Base-by-base conservation (phyloP, 2,113 vertebrate species). In the Vulpes vulpes region DNA sequence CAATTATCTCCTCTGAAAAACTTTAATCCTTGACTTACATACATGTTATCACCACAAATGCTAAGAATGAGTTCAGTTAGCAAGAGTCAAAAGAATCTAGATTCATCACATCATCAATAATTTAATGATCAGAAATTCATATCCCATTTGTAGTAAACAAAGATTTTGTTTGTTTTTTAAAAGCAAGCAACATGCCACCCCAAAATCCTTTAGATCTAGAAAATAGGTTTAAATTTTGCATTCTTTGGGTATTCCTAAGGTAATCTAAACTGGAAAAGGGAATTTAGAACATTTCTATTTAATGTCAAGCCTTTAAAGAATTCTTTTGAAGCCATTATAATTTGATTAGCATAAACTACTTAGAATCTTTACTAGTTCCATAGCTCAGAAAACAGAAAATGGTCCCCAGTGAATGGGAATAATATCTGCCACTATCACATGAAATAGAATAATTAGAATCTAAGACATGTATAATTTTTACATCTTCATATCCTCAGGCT, bases 91-190 rank as follows among this genome's bases (percentile, higher is more conserved):
- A 71, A 81, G 53, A 71, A 86, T 43, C 43, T 43, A 43, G 59
- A 80, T 35, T 55, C 71, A 38, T 57, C 71, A 94, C 10, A 89
- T 64, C 79, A 89, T 94, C 64, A 93, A 55, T 96, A 93, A 84
- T 85, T 71, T 35, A 71, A 38, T 60, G 35, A 89, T 94, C 60
- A 97, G 35, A 96, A 86, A 82, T 89, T 8, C 32, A 89, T 9
- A 19, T 86, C 12, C 64, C 8, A 85, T 51, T 16, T 81, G 22
- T 11, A 89, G 14, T 62, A 89, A 96, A 93, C 19, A 93, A 91
- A 67, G 25, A 64, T 81, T 92, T 9, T 11, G 20, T 59, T 64
- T 71, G 11, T 16, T 82, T 64, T 49, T 22, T 57, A 86, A 78
- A 84, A 73, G 73, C 53, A 80, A 76, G 11, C 10, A 64, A 53